A percentile compares a stretch with the other conserved stretches of the same genome.
phyloP scores from a whole-genome alignment of 2,113 vertebrate species.

The Tenrec ecaudatus region DNA sequence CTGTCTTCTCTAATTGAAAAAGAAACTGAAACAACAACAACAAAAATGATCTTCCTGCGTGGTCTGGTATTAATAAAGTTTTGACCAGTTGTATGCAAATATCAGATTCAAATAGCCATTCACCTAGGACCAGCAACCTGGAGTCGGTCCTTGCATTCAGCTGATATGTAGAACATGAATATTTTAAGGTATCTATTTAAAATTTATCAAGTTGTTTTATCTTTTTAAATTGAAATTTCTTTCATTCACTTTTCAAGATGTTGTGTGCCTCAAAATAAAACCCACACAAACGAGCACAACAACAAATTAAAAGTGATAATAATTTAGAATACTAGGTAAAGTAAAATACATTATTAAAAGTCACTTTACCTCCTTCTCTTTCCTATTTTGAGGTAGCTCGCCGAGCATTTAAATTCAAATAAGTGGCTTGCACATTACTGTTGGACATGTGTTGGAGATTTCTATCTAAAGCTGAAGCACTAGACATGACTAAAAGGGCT shows the following conservation, averaged over 20 bases:
- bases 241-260: neutral
- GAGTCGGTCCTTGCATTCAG: neutral
- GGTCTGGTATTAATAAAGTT: neutral
- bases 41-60: neutral
- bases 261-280: neutral
- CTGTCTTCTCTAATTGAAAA: too few relatives aligned
- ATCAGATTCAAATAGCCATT: neutral
- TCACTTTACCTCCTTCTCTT: neutral
- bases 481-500: neutral
- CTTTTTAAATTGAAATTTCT: too few relatives aligned
- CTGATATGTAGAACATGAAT: neutral
- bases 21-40: too few relatives aligned
- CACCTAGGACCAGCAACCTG: neutral
- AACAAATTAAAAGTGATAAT: neutral
- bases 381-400: neutral
- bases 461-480: neutral
- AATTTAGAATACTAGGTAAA: neutral
- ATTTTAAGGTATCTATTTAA: neutral
- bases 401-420: neutral
- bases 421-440: neutral
- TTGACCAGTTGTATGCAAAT: neutral
- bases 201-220: too few relatives aligned
- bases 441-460: neutral
- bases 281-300: neutral
- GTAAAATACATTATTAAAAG: slow-evolving; percentile 1